These are phyloP conservation scores for Drosophila histrio DNA, from an alignment of 2,888 invertebrate species.

Conservation along the genomic window DNA sequence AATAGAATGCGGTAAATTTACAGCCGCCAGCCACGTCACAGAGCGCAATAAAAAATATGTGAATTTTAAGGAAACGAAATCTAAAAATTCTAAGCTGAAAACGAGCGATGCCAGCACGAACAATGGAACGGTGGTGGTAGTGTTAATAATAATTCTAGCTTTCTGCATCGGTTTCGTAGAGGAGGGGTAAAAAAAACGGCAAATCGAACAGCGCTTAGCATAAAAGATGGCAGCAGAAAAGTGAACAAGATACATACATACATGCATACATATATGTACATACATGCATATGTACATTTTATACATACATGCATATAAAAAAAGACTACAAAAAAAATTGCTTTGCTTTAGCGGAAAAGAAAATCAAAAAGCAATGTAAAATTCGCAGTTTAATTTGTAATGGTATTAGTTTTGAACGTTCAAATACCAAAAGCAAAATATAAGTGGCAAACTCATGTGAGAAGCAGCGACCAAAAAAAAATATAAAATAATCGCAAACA, in stretches of 20 bases:
- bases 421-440: constrained; percentile 59
- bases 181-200: constrained; percentile 59
- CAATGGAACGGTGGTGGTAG: constrained; percentile 64
- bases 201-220: constrained; percentile 69
- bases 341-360: constrained; percentile 29
- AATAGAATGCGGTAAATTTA: constrained; percentile 70
- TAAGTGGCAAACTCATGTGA: constrained; percentile 73
- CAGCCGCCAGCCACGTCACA: constrained; percentile 73
- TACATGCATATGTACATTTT: constrained; percentile 8
- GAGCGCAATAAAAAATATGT: constrained; percentile 46
- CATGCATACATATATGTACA: constrained; percentile 18
- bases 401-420: constrained; percentile 60
- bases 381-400: constrained; percentile 41
- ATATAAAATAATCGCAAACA: constrained; percentile 61
- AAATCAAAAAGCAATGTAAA: constrained; percentile 43
- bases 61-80: constrained; percentile 63
- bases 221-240: constrained; percentile 77
- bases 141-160: constrained; percentile 63
- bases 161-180: constrained; percentile 54
- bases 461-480: constrained; percentile 34
- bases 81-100: constrained; percentile 53
- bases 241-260: constrained; percentile 68
- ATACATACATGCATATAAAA: constrained; percentile 12
- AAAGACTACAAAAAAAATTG: constrained; percentile 18
- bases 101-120: constrained; percentile 38